Base-by-base conservation (phyloP, 2,113 vertebrate genomes). In the Potamarius usumacintae region DNA sequence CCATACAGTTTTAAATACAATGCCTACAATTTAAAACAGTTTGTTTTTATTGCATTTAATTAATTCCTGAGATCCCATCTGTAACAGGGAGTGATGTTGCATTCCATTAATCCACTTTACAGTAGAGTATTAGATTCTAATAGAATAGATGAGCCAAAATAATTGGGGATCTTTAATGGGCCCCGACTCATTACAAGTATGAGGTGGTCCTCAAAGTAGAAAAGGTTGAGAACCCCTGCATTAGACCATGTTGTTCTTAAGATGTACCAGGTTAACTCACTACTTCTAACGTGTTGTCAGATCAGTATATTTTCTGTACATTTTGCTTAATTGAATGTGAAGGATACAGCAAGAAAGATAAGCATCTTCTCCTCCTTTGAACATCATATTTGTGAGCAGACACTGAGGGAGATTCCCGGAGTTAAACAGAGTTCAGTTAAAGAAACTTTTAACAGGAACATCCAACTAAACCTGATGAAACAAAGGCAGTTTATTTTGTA, bases 291-390 rank as follows among this genome's bases (percentile, higher is more conserved):
- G 52, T 17, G 18, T 62, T 80, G 20, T 67, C 30, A 79, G 17
- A 78, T 67, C 74, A 74, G 62, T 55, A 58, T 42, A 65, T 65
- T 81, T 84, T 76, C 79, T 82, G 84, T 81, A 71, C 20, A 71
- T 86, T 83, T 81, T 86, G 71, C 82, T 62, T 82, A 89, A 80
- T 84, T 87, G 55, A 74, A 80, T 17, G 17, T 84, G 82, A 83
- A 15, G 48, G 85, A 67, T 11, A 30, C 22, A 63, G 57, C 58
- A 80, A 42, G n/a, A 50, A 34, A 22, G 83, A 80, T n/a, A 80
- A 63, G 67, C 42, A 27, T 63, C 80, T 27, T 27, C 74, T 86
- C 34, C 17, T 74, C 48, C 63, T 71, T 80, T 87, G 67, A 84
- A 86, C 42, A 84, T 50, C 76, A 86, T 87, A 15, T 85, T 58